A percentile compares a stretch with the other conserved stretches of the same genome.
Evolutionary conservation across 2,113 vertebrate species (phyloP).

Genomic region (Crotalus helleri): DNA sequence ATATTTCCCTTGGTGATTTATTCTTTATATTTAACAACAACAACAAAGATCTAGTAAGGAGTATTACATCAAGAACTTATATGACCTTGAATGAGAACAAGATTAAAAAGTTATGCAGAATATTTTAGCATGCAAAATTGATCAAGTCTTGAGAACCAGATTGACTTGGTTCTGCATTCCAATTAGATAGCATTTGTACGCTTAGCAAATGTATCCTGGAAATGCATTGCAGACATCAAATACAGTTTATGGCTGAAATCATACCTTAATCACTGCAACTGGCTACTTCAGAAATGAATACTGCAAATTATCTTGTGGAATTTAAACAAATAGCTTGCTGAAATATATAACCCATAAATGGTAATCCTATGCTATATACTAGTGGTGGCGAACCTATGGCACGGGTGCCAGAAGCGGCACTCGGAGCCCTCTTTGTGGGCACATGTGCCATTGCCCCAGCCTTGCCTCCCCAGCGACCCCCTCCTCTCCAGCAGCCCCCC

Average conservation of each 20-base stretch:
- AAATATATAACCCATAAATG: neutral
- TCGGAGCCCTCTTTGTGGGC: too few species aligned
- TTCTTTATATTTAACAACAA: neutral
- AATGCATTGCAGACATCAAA: constrained; percentile 16
- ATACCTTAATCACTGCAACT: neutral
- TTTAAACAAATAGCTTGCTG: neutral
- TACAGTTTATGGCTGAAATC: constrained; percentile 4
- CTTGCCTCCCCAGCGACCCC: too few species aligned
- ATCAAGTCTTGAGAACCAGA: neutral
- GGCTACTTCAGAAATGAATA: neutral
- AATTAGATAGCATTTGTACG: constrained; percentile 19
- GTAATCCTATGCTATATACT: neutral
- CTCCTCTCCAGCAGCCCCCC: too few species aligned
- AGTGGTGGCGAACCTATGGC: too few species aligned
- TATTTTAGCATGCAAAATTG: constrained; percentile 18
- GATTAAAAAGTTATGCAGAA: neutral
- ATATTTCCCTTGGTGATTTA: neutral
- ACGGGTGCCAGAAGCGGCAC: too few species aligned
- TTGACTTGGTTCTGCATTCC: constrained; percentile 1
- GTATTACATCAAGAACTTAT: neutral
- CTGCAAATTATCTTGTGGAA: neutral
- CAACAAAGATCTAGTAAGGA: neutral
- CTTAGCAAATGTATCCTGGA: neutral
- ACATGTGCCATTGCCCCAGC: too few species aligned
- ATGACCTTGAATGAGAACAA: neutral